Evolutionary conservation across 1,140 invertebrate genomes (phyloP).

Genomic region (Episyrphus balteatus): DNA sequence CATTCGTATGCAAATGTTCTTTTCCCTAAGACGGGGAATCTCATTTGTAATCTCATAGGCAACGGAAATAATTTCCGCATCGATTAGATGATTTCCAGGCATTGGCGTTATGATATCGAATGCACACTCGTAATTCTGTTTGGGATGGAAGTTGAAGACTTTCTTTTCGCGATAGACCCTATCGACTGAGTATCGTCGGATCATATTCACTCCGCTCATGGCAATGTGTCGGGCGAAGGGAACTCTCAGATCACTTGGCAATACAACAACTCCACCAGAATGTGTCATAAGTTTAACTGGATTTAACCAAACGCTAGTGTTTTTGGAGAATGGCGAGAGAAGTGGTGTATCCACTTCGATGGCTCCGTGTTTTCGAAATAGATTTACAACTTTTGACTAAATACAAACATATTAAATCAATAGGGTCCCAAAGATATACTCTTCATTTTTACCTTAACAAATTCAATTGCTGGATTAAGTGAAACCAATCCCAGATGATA

Average conservation of each 20-base stretch:
- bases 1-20: slow-evolving; percentile 62
- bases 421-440: too few species aligned
- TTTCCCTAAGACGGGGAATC: slow-evolving; percentile 52
- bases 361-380: slow-evolving; percentile 70
- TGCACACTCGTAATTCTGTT: slow-evolving; percentile 79
- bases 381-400: slow-evolving; percentile 42
- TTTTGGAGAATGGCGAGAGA: slow-evolving; percentile 56
- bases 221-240: slow-evolving; percentile 76
- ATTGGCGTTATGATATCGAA: slow-evolving; percentile 83
- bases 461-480: slow-evolving; percentile 28
- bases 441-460: slow-evolving; percentile 25
- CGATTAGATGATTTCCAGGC: slow-evolving; percentile 58
- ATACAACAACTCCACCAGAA: slow-evolving; percentile 63
- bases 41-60: slow-evolving; percentile 65
- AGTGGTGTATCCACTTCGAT: slow-evolving; percentile 61
- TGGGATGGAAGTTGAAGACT: slow-evolving; percentile 73
- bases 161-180: slow-evolving; percentile 77
- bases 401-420: too few species aligned
- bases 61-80: slow-evolving; percentile 74
- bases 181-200: slow-evolving; percentile 78
- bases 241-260: slow-evolving; percentile 67
- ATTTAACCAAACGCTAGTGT: slow-evolving; percentile 38
- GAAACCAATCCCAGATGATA: slow-evolving; percentile 55
- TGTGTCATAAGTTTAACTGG: slow-evolving; percentile 73
- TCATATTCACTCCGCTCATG: slow-evolving; percentile 61